Conservation (phyloP, 2,888 invertebrate genomes). For the Oscheius sp. region DNA sequence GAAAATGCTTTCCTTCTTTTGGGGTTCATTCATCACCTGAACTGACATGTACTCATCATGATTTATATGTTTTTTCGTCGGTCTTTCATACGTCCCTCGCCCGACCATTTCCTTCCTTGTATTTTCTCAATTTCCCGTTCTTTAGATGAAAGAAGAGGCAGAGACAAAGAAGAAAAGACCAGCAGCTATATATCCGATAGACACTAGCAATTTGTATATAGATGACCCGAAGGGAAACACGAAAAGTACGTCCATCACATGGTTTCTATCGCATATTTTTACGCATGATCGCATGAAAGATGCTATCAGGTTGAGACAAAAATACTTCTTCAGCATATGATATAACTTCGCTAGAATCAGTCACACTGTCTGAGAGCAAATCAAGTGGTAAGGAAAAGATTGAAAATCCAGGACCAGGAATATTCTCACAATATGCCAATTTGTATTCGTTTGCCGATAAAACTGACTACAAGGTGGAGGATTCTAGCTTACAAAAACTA, state of each 20-base stretch:
- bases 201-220: slow-evolving; percentile 42
- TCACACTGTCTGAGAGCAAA: slow-evolving; percentile 14
- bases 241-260: slow-evolving; percentile 35
- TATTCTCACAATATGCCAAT: slow-evolving; percentile 38
- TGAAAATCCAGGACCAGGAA: slow-evolving; percentile 5
- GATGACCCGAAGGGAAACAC: slow-evolving; percentile 48
- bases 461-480: slow-evolving; percentile 48
- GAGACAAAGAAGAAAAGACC: slow-evolving; percentile 9
- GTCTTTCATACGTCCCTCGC: neutral
- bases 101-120: neutral
- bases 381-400: neutral
- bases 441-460: slow-evolving; percentile 56
- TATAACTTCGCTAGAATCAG: slow-evolving; percentile 23
- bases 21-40: neutral
- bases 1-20: neutral
- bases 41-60: neutral
- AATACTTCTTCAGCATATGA: slow-evolving; percentile 15
- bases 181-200: slow-evolving; percentile 41
- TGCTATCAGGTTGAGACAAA: neutral
- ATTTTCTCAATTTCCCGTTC: neutral
- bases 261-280: neutral
- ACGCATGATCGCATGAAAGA: neutral
- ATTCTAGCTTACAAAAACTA: neutral
- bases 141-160: slow-evolving; percentile 23
- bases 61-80: neutral